phyloP scores from a whole-genome alignment of 2,888 invertebrate species.

The Nomada fucata region DNA sequence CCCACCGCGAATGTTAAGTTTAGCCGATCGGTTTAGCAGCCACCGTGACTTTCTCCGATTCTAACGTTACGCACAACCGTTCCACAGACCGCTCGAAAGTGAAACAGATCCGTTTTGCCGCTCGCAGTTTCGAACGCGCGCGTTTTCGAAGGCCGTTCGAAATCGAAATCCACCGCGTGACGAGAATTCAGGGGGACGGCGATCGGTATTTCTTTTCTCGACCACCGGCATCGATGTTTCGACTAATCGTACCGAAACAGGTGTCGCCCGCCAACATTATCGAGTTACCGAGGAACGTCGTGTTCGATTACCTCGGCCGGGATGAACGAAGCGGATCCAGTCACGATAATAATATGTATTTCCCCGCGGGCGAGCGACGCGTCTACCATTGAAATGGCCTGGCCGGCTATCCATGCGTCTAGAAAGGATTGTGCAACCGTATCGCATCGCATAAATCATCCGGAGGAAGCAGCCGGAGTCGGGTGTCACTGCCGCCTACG shows the following conservation, averaged over 20 bases:
- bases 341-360: conserved; percentile 43
- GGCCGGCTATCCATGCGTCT: conserved; percentile 30
- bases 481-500: conserved; percentile 9
- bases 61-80: conserved; percentile 77
- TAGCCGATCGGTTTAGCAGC: conserved; percentile 73
- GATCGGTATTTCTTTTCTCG: not conserved
- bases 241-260: no score
- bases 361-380: conserved; percentile 1
- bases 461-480: conserved; percentile 35
- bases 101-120: conserved; percentile 74
- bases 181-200: not conserved
- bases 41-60: conserved; percentile 77
- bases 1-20: conserved; percentile 77
- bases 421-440: conserved; percentile 38
- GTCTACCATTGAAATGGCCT: conserved; percentile 2
- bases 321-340: not conserved
- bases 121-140: conserved; percentile 46
- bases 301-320: not conserved
- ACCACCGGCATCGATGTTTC: no score
- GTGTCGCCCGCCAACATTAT: not conserved
- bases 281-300: not conserved
- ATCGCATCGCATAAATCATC: conserved; percentile 44
- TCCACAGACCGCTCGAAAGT: conserved; percentile 75
- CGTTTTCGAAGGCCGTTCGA: conserved; percentile 41
- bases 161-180: conserved; percentile 52